These are phyloP conservation scores for Phataginus tetradactyla DNA, from an alignment of 2,797 vertebrate species.

Conservation along the genomic window DNA sequence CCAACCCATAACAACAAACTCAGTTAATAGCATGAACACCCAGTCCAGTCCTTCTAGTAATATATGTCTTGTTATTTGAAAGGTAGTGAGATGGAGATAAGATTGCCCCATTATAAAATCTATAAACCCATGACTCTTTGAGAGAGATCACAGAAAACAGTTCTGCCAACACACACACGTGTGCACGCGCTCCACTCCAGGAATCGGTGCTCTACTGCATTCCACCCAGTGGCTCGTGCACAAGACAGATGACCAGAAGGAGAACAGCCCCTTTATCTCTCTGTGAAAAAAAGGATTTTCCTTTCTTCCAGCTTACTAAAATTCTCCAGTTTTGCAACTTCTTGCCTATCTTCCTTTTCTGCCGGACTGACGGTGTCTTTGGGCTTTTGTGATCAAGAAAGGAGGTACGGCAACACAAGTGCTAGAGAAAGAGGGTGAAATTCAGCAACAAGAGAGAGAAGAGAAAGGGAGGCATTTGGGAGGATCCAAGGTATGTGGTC, in stretches of 20 bases:
- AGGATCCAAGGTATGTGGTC: neutral
- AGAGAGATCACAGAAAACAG: neutral
- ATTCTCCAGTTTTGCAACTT: neutral
- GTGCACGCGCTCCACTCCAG: too few species aligned
- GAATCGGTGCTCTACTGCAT: neutral
- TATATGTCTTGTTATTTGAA: neutral
- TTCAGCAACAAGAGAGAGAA: neutral
- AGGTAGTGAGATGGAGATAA: neutral
- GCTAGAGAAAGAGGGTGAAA: neutral
- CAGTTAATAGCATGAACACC: neutral
- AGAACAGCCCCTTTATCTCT: neutral
- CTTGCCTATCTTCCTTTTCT: neutral
- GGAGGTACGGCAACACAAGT: neutral
- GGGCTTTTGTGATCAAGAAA: neutral
- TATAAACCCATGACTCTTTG: neutral
- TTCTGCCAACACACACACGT: neutral
- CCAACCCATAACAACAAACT: neutral
- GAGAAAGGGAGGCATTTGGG: neutral
- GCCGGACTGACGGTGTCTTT: neutral
- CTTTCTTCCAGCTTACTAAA: neutral
- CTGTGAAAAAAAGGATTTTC: neutral
- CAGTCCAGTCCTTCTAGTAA: neutral
- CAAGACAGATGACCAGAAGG: neutral
- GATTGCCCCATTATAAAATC: conserved; percentile 12
- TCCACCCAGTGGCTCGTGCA: neutral